Conservation (phyloP, 2,113 vertebrate genomes). For the Nymphicus hollandicus region DNA sequence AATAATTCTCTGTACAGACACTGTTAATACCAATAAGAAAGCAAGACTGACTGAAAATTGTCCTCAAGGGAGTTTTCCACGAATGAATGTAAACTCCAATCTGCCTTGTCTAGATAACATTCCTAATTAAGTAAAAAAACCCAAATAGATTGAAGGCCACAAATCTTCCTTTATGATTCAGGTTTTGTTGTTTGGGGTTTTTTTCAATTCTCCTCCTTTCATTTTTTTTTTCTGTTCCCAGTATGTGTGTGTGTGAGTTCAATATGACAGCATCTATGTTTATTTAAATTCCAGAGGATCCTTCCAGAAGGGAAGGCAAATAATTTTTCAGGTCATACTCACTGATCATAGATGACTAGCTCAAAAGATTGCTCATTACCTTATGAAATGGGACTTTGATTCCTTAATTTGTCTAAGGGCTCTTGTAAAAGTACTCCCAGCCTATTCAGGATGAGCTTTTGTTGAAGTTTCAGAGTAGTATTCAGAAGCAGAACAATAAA, state of each 20-base stretch:
- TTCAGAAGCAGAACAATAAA: background rate
- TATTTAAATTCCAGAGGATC: background rate
- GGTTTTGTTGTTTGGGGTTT: background rate
- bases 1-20: background rate
- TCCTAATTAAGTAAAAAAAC: background rate
- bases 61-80: background rate
- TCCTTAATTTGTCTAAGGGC: background rate
- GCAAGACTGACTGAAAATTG: background rate
- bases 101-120: background rate
- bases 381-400: background rate
- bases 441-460: background rate
- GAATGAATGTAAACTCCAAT: background rate
- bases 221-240: fast-evolving
- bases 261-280: background rate
- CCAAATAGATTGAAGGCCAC: background rate
- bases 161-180: background rate
- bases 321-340: background rate
- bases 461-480: background rate
- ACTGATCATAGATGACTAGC: background rate
- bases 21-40: background rate
- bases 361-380: background rate
- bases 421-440: background rate
- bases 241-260: background rate
- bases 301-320: background rate
- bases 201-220: background rate